phyloP scores from a whole-genome alignment of 2,113 vertebrate genomes.

The Scomber scombrus region DNA sequence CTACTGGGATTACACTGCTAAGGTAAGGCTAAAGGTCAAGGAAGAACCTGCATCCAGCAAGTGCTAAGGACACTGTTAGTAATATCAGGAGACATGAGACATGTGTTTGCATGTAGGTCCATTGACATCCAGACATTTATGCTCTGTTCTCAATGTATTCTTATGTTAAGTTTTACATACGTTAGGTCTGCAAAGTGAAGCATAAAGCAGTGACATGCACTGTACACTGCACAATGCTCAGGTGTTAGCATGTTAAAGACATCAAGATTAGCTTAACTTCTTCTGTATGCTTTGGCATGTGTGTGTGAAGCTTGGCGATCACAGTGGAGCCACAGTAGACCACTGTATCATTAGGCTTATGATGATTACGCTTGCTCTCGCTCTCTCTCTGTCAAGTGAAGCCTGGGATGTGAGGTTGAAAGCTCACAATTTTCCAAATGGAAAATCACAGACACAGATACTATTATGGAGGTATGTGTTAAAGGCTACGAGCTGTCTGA shows the following conservation, averaged over 20 bases:
- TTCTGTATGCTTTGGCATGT: constrained; percentile 60
- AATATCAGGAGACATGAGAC: neutral
- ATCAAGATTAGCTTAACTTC: constrained; percentile 49
- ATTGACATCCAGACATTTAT: neutral
- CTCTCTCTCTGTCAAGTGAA: constrained; percentile 44
- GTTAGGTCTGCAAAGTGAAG: neutral
- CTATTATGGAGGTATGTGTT: constrained; percentile 76
- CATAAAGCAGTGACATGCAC: constrained; percentile 10
- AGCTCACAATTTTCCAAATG: constrained; percentile 77
- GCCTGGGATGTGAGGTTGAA: constrained; percentile 62
- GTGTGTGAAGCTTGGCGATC: constrained; percentile 52
- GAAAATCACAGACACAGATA: constrained; percentile 79
- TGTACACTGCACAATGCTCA: constrained; percentile 31
- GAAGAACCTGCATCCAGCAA: constrained; percentile 43
- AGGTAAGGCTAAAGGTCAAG: constrained; percentile 55
- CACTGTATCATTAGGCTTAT: constrained; percentile 71
- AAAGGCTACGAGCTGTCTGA: constrained; percentile 66
- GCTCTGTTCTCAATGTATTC: neutral
- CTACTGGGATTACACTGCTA: constrained; percentile 55
- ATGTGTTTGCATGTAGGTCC: neutral
- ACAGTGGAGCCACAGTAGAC: constrained; percentile 58
- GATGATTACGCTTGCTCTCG: constrained; percentile 58
- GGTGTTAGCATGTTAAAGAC: constrained; percentile 48
- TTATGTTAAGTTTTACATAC: too few relatives aligned
- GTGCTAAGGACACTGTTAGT: constrained; percentile 26